Percentiles rank a stretch among this genome's conserved stretches.
These are phyloP conservation scores for Drosophila carrolli DNA, from an alignment of 1,140 invertebrate species.

Conservation along the genomic window DNA sequence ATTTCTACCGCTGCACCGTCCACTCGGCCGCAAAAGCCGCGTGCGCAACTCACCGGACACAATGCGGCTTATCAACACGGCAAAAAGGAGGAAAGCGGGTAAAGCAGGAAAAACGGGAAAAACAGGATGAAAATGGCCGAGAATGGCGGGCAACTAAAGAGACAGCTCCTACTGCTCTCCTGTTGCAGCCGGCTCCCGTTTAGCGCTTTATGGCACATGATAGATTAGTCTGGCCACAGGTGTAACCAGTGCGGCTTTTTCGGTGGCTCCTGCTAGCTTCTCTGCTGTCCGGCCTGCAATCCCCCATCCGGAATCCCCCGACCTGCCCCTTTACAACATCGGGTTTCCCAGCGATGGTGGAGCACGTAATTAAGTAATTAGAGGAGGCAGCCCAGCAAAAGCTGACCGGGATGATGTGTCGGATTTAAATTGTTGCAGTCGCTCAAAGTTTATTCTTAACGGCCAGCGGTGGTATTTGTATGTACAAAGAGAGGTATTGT, in stretches of 20 bases:
- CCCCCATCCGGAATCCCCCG: slow-evolving; percentile 4
- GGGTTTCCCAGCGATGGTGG: slow-evolving; percentile 25
- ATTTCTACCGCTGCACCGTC: slow-evolving; percentile 40
- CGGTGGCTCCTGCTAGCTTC: slow-evolving; percentile 39
- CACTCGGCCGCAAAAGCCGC: slow-evolving; percentile 69
- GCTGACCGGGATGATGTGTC: slow-evolving; percentile 17
- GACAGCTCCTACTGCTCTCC: slow-evolving; percentile 14
- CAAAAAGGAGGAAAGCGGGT: slow-evolving; percentile 24
- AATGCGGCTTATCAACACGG: slow-evolving; percentile 76
- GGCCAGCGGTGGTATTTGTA: not conserved
- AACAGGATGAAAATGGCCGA: slow-evolving; percentile 10
- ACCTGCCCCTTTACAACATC: slow-evolving; percentile 1
- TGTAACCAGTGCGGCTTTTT: slow-evolving; percentile 62
- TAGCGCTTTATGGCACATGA: slow-evolving; percentile 78
- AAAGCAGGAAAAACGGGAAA: slow-evolving; percentile 2
- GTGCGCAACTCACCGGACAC: slow-evolving; percentile 77
- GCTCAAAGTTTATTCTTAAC: slow-evolving; percentile 9
- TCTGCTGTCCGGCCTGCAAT: slow-evolving; percentile 17
- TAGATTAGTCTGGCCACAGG: slow-evolving; percentile 79
- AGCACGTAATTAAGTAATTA: slow-evolving; percentile 62
- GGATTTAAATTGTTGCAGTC: slow-evolving; percentile 7
- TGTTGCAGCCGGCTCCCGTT: slow-evolving; percentile 19
- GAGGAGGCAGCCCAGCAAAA: slow-evolving; percentile 46
- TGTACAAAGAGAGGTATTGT: not conserved
- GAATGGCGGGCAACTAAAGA: slow-evolving; percentile 27